phyloP scores from a whole-genome alignment of 2,797 vertebrate genomes.

The Leptoclinus maculatus region DNA sequence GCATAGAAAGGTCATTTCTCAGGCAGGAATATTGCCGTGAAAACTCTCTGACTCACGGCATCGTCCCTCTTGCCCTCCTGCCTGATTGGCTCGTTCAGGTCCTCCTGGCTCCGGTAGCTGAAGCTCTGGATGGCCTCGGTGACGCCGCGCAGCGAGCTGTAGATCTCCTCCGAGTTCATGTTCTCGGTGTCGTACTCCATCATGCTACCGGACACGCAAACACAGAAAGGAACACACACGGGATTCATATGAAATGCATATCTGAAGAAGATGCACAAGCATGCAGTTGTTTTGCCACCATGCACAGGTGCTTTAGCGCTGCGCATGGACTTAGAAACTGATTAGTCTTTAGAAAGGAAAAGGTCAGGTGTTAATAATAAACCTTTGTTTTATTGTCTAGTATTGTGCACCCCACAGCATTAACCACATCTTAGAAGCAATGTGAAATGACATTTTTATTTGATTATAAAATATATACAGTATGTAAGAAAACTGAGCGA shows the following conservation, averaged over 20 bases:
- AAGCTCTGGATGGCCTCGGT: conserved; percentile 98
- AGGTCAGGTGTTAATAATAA: background rate
- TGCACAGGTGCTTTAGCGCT: conserved; percentile 20
- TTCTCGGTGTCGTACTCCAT: conserved; percentile 98
- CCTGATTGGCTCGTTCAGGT: conserved; percentile 94
- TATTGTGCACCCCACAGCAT: background rate
- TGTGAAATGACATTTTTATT: background rate
- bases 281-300: conserved; percentile 11
- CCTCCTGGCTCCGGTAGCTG: conserved; percentile 97
- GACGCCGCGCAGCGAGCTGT: conserved; percentile 97
- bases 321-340: background rate
- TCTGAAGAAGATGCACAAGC: background rate
- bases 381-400: background rate
- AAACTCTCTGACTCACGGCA: conserved; percentile 83
- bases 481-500: background rate
- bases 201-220: conserved; percentile 84
- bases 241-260: too few species aligned
- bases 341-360: background rate
- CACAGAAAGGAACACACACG: conserved; percentile 14
- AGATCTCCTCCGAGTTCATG: conserved; percentile 99
- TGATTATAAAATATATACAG: background rate
- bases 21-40: background rate
- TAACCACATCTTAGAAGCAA: background rate
- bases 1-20: background rate
- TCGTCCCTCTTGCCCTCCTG: conserved; percentile 96